Evolutionary conservation across 1,140 invertebrate genomes (phyloP), one percentile per base, ranked within the genome.

Genomic region (Lordiphosa mommai): DNA sequence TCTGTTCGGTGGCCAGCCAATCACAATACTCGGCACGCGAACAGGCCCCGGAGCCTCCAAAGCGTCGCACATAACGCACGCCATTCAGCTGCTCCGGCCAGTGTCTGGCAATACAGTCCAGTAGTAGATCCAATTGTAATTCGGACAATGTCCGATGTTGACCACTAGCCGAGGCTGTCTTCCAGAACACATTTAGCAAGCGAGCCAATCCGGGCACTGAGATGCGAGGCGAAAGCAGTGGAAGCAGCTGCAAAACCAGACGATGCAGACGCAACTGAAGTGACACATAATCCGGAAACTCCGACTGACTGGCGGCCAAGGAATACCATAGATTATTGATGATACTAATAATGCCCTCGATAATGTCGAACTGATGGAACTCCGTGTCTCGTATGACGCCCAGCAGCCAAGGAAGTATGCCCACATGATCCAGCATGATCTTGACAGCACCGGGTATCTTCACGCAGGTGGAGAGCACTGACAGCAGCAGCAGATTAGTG

Each of bases 401-500:
- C 46, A 88, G 86, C 10, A 94, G 61, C 93, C 93, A 94, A 4
- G 92, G 89, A 20, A 94, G 56, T 2, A 94, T 64, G n/a, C 91
- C 92, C 59, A 92, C 91, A 59, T 91, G 91, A 59, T 92, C 91
- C 2, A 92, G 88, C 44, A 95, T 89, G 46, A 93, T 91, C 51
- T 92, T 90, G 4, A 90, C 91, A 1, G 91, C 91, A 56, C 91
- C 91, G 6, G 91, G 90, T 33, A 94, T 91, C 57, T 91, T 90
- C 3, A 92, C 90, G 38, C 91, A 90, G 6, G 90, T 90, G 52
- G 90, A 90, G 0, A 95, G 68, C 1, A 93, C 89, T 57, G 91
- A 89, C 20, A 95, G 88, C 57, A 95, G 93, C 34, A 92, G 86
- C 63, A 93, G 36, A 34, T 69, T 77, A 4, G 53, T 77, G 4